Evolutionary conservation across 2,113 vertebrate species (phyloP).

Genomic region (Morone chrysops): DNA sequence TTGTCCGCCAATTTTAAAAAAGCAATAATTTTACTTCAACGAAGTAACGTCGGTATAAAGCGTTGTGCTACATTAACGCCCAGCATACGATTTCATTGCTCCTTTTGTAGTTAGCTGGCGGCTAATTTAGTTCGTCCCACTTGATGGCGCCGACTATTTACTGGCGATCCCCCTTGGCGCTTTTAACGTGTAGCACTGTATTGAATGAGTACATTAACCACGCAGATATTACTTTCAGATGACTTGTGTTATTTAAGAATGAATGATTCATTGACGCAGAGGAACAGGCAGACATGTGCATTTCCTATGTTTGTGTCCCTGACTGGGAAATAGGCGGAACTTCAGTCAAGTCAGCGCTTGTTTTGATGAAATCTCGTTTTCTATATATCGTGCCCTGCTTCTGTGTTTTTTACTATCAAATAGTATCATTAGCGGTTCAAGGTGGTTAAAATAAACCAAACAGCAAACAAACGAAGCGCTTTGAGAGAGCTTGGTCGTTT

Average conservation of each 20-base stretch:
- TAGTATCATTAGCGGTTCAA: neutral
- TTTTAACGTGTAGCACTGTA: neutral
- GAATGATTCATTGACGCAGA: fast-evolving
- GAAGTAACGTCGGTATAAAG: neutral
- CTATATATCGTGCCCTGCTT: fast-evolving
- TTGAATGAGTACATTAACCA: too few relatives aligned
- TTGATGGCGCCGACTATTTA: slow-evolving; percentile 77
- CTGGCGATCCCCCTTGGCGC: slow-evolving; percentile 63
- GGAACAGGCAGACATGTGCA: slow-evolving; percentile 33
- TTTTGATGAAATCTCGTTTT: slow-evolving; percentile 39
- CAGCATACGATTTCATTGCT: neutral
- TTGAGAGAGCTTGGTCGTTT: neutral
- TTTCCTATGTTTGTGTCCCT: slow-evolving; percentile 35
- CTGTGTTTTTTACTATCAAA: neutral
- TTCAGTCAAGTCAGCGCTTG: slow-evolving; percentile 41
- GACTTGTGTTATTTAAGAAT: fast-evolving
- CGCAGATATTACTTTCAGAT: fast-evolving
- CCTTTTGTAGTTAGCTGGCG: slow-evolving; percentile 65
- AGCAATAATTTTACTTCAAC: fast-evolving
- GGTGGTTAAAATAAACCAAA: too few relatives aligned
- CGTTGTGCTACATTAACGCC: neutral
- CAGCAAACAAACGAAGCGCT: neutral
- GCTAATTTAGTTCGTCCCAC: slow-evolving; percentile 70
- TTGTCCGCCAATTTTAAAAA: neutral
- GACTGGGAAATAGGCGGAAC: slow-evolving; percentile 61